A percentile compares a stretch with the other conserved stretches of the same genome.
These are phyloP conservation scores for Dolichoris vasculosae DNA, from an alignment of 1,140 invertebrate genomes.

Conservation along the genomic window DNA sequence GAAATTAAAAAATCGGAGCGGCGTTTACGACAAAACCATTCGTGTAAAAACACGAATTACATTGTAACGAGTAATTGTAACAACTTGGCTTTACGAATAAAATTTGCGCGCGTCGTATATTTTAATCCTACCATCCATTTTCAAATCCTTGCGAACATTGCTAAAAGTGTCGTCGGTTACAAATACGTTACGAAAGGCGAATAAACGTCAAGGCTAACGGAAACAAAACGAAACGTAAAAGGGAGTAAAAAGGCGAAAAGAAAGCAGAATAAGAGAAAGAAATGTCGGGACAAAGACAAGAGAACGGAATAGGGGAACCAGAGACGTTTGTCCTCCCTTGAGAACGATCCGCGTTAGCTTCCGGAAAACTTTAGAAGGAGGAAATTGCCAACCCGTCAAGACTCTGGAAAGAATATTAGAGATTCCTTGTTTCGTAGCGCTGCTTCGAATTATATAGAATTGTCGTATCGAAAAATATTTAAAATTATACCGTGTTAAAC, in stretches of 20 bases:
- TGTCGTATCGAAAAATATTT: constrained; percentile 10
- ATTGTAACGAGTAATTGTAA: no score
- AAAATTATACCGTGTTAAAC: constrained; percentile 23
- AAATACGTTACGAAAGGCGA: constrained; percentile 39
- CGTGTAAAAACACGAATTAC: no score
- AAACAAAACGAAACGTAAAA: background rate
- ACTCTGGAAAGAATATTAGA: constrained; percentile 63
- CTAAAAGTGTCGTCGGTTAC: background rate
- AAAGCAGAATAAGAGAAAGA: constrained; percentile 2
- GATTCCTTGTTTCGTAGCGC: constrained; percentile 56
- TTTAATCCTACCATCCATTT: background rate
- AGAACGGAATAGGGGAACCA: constrained; percentile 25
- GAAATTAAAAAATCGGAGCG: no score
- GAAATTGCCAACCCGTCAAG: constrained; percentile 64
- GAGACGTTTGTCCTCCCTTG: constrained; percentile 49
- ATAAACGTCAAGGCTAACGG: constrained; percentile 41
- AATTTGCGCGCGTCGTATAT: no score
- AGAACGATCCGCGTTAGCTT: constrained; percentile 59
- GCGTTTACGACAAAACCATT: no score
- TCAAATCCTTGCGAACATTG: background rate
- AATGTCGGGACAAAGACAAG: background rate
- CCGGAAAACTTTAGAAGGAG: constrained; percentile 62
- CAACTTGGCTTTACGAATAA: no score
- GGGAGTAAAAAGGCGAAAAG: constrained; percentile 8
- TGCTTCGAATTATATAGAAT: constrained; percentile 10